Base-by-base conservation (phyloP, 2,113 vertebrate species). In the Nothobranchius kuhntae region DNA sequence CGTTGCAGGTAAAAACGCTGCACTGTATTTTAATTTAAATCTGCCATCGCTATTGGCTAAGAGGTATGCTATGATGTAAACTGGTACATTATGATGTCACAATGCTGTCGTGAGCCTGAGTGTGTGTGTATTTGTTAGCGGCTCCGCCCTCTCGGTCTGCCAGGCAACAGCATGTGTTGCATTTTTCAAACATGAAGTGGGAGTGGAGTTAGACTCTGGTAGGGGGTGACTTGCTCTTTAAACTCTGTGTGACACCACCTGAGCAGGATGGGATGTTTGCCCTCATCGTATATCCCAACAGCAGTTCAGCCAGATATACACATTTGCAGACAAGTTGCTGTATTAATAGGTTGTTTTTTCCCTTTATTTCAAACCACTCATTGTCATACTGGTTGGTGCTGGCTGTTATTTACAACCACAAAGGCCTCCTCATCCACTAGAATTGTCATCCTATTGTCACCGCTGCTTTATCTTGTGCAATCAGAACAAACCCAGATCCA, bases 341-440 rank as follows among this genome's bases (percentile, higher is more conserved):
- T 66, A 65, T 59, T 65, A 60, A 59, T 59, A 44, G 57, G 65
- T 68, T 58, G 26, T 70, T 76, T 78, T 42, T 75, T 35, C 38
- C 55, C 44, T 6, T 46, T 30, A n/a, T n/a, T 44, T 21, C 47
- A 89, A 83, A 76, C 77, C 79, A 13, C 56, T 65, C 48, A 90
- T 89, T 89, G 82, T 89, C 86, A 79, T 52, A 35, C 57, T 66
- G 40, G 60, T 75, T 63, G 44, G 63, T 60, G 54, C 81, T 54
- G 57, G 15, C 45, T 73, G 68, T 81, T 87, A 56, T 84, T 75
- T 62, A 73, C 24, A 36, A 71, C 47, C 58, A 75, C 75, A 80
- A 78, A 60, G 26, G 11, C 3, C 40, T 57, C 36, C 14, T 35
- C 60, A 82, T 72, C 71, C 72, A 84, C 78, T 84, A 73, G 68